Evolutionary conservation across 1,140 invertebrate species (phyloP).

Genomic region (Drosophila ambigua): DNA sequence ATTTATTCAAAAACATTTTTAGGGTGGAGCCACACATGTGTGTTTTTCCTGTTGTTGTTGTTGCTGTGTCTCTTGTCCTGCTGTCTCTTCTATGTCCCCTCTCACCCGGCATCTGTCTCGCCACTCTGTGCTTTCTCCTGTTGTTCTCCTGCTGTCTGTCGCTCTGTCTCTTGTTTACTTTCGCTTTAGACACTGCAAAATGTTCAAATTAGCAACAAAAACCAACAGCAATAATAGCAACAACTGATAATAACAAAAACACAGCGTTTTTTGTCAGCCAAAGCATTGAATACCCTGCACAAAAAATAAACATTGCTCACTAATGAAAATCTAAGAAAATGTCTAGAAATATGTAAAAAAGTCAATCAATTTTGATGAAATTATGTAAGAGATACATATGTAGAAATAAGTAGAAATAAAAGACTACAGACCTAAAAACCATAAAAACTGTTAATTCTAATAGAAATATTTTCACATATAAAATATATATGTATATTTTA

Average conservation of each 20-base stretch:
- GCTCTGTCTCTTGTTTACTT: conserved; percentile 62
- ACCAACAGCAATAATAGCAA: conserved; percentile 36
- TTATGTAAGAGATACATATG: too few relatives aligned
- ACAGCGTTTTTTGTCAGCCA: conserved; percentile 24
- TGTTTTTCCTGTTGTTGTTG: conserved; percentile 19
- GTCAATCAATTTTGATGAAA: too few relatives aligned
- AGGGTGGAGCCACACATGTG: conserved; percentile 45
- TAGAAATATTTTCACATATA: too few relatives aligned
- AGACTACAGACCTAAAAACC: too few relatives aligned
- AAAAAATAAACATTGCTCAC: too few relatives aligned
- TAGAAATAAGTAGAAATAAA: too few relatives aligned
- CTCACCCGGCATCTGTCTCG: too few relatives aligned
- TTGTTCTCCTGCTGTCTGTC: conserved; percentile 21
- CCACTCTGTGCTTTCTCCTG: conserved; percentile 6
- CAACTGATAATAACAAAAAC: conserved; percentile 67
- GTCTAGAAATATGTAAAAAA: too few relatives aligned
- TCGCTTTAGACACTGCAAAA: conserved; percentile 56
- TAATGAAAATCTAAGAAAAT: too few relatives aligned
- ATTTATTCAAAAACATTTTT: conserved; percentile 56
- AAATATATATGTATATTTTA: too few relatives aligned
- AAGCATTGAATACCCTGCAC: conserved; percentile 37
- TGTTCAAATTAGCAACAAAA: conserved; percentile 72
- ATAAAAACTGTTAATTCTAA: too few relatives aligned
- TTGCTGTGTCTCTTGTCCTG: too few relatives aligned
- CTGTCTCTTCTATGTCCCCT: not conserved